Conservation (phyloP, 1,140 invertebrate genomes). For the Lepidostoma basale region DNA sequence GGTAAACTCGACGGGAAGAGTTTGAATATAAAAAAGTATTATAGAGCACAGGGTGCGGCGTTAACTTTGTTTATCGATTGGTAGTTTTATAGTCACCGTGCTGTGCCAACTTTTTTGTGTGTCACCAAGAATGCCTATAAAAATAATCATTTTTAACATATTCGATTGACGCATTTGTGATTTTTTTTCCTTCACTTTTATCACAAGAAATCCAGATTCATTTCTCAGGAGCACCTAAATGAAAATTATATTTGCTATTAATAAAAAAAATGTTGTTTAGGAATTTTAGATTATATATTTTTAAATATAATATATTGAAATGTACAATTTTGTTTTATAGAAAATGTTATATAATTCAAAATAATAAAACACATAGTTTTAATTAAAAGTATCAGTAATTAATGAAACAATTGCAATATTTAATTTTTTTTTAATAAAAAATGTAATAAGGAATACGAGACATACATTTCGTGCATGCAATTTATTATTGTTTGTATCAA, state of each 20-base stretch:
- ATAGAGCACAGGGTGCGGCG: constrained; percentile 27
- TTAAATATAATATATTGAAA: too few relatives aligned
- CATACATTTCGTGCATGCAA: too few relatives aligned
- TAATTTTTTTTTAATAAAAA: too few relatives aligned
- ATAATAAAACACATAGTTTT: too few relatives aligned
- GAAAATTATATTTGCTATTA: not conserved
- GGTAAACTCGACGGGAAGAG: constrained; percentile 48
- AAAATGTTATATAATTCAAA: too few relatives aligned
- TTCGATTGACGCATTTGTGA: not conserved
- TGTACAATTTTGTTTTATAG: too few relatives aligned
- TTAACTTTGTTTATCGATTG: constrained; percentile 33
- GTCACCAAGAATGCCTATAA: too few relatives aligned
- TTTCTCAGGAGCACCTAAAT: not conserved
- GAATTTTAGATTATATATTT: too few relatives aligned
- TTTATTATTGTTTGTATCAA: too few relatives aligned
- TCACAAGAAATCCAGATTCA: not conserved
- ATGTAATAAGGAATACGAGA: too few relatives aligned
- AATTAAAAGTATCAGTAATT: too few relatives aligned
- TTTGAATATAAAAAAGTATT: constrained; percentile 36
- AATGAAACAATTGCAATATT: too few relatives aligned
- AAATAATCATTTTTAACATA: not conserved
- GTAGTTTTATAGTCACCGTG: constrained; percentile 30
- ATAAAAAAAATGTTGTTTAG: not conserved
- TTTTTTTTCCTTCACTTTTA: not conserved
- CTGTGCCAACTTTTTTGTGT: not conserved